phyloP scores from a whole-genome alignment of 1,140 invertebrate species.

The Platorchestia sp. region DNA sequence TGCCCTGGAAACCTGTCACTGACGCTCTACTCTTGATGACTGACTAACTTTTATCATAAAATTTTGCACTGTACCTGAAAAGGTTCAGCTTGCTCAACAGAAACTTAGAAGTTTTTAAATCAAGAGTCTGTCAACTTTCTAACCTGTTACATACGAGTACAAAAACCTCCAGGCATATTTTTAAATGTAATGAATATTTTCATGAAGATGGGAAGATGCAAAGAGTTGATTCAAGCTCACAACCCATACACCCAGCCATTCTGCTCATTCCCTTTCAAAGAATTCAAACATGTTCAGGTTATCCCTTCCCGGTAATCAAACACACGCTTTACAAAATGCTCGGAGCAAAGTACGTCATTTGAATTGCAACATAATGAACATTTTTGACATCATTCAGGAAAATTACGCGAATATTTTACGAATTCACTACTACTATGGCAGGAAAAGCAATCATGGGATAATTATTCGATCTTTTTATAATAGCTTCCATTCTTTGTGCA shows the following conservation, averaged over 20 bases:
- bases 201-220: not conserved
- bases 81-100: not conserved
- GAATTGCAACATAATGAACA: not conserved
- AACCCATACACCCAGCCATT: not conserved
- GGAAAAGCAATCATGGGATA: too few relatives aligned
- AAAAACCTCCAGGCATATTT: not conserved
- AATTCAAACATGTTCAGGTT: not conserved
- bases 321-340: not conserved
- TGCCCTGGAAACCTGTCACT: not conserved
- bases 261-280: not conserved
- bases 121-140: not conserved
- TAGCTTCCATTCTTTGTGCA: not conserved
- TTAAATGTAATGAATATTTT: not conserved
- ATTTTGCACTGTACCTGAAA: not conserved
- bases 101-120: not conserved
- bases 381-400: not conserved
- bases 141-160: not conserved
- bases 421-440: not conserved
- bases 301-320: not conserved
- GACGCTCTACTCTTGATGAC: not conserved
- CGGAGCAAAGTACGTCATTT: not conserved
- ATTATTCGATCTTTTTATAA: not conserved
- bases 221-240: not conserved
- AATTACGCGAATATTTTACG: not conserved
- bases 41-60: not conserved